Evolutionary conservation across 2,888 invertebrate genomes (phyloP).

Genomic region (Melipona beecheii): DNA sequence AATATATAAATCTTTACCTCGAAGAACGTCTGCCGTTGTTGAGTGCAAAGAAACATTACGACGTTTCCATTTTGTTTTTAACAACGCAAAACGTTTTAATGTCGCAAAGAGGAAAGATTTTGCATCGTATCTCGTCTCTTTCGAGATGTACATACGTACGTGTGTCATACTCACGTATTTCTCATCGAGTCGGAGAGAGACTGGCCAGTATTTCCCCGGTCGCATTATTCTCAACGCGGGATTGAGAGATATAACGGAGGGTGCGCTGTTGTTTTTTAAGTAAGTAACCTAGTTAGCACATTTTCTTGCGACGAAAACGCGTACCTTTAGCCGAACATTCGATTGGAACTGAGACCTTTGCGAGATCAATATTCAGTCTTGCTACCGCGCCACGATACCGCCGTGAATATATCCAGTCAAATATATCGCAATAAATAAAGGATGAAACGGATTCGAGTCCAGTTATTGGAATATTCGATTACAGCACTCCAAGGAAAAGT

Average conservation of each 20-base stretch:
- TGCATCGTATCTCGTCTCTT: no score
- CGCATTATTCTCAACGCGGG: constrained; percentile 35
- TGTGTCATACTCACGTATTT: constrained; percentile 20
- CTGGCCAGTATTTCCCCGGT: constrained; percentile 15
- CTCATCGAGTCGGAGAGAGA: constrained; percentile 13
- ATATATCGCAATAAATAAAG: constrained; percentile 13
- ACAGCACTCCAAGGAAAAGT: not conserved
- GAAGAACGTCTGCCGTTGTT: no score
- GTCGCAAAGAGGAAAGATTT: no score
- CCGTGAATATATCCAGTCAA: constrained; percentile 8
- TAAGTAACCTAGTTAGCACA: not conserved
- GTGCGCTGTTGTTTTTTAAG: constrained; percentile 1
- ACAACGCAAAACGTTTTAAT: no score
- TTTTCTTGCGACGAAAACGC: constrained; percentile 17
- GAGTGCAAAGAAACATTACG: no score
- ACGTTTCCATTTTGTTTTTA: no score
- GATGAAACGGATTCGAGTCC: not conserved
- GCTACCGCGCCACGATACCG: constrained; percentile 33
- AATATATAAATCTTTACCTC: no score
- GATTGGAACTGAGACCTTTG: constrained; percentile 36
- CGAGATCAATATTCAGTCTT: constrained; percentile 67
- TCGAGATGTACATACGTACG: no score
- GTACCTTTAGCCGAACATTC: constrained; percentile 40
- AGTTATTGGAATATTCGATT: not conserved
- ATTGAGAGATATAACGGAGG: not conserved